A percentile compares a stretch with the other conserved stretches of the same genome.
These are phyloP conservation scores for Agonopterix alstromeriana DNA, from an alignment of 2,888 invertebrate species.

Conservation along the genomic window DNA sequence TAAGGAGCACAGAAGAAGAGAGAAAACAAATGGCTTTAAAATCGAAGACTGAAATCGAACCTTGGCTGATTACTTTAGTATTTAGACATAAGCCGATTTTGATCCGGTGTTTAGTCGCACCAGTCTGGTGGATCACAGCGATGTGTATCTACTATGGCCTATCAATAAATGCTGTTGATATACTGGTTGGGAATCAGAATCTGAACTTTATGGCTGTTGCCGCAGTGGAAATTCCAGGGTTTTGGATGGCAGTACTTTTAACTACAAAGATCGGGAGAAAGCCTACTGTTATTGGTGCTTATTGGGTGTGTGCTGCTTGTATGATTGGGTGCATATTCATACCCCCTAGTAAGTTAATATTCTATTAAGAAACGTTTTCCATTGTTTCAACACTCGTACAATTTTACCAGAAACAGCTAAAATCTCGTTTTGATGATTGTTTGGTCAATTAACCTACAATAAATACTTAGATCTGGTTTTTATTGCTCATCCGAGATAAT, in stretches of 20 bases:
- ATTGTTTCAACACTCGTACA: too few species aligned
- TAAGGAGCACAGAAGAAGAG: slow-evolving; percentile 31
- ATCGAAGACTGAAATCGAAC: slow-evolving; percentile 23
- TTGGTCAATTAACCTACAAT: too few species aligned
- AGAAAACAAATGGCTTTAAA: slow-evolving; percentile 25
- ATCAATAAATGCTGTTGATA: slow-evolving; percentile 78
- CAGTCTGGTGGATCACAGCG: slow-evolving; percentile 80
- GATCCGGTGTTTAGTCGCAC: slow-evolving; percentile 35
- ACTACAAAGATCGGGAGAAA: not conserved
- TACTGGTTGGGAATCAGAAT: slow-evolving; percentile 84
- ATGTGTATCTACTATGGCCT: slow-evolving; percentile 82
- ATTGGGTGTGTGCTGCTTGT: slow-evolving; percentile 1
- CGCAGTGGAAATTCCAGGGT: slow-evolving; percentile 79
- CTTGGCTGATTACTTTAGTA: slow-evolving; percentile 44
- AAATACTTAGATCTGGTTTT: too few species aligned
- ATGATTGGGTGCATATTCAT: not conserved
- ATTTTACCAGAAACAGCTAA: too few species aligned
- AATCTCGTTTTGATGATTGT: too few species aligned
- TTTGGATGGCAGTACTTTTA: slow-evolving; percentile 27
- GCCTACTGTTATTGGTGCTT: not conserved
- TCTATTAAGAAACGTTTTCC: too few species aligned
- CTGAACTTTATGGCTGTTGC: slow-evolving; percentile 84
- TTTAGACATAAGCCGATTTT: slow-evolving; percentile 40
- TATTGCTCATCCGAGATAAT: too few species aligned
- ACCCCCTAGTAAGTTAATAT: not conserved